Evolutionary conservation across 2,888 invertebrate species (phyloP).

Genomic region (Tiliacea aurago): DNA sequence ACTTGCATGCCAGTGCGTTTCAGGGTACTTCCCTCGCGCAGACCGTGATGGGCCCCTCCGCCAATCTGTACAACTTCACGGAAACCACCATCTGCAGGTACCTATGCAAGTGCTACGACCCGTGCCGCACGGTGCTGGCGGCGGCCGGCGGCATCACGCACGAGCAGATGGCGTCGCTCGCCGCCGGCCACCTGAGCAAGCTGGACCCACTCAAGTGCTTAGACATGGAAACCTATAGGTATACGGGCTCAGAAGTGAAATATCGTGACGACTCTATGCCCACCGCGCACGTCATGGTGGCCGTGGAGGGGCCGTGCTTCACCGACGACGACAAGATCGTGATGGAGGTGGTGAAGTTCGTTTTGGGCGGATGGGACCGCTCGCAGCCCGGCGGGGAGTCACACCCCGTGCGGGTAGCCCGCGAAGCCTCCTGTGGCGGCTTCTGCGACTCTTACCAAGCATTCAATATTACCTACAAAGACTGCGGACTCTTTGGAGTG

Average conservation of each 20-base stretch:
- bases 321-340: conserved; percentile 96
- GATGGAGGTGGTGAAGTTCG: conserved; percentile 97
- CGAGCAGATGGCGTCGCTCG: conserved; percentile 94
- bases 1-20: conserved; percentile 84
- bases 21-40: conserved; percentile 84
- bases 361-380: conserved; percentile 97
- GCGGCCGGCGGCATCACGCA: conserved; percentile 98
- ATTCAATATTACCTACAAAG: conserved; percentile 99
- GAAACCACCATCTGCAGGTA: conserved; percentile 94
- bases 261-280: conserved; percentile 97
- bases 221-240: conserved; percentile 91
- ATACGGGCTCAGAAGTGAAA: conserved; percentile 96
- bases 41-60: conserved; percentile 91
- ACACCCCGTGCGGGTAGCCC: conserved; percentile 95
- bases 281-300: conserved; percentile 96
- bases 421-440: conserved; percentile 91
- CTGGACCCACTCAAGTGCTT: conserved; percentile 91
- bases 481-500: conserved; percentile 98
- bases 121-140: conserved; percentile 97
- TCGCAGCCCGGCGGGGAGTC: conserved; percentile 96
- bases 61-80: conserved; percentile 91
- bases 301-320: conserved; percentile 98
- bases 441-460: conserved; percentile 97
- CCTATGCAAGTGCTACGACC: conserved; percentile 96
- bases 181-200: conserved; percentile 92